Base-by-base conservation (phyloP, 2,797 vertebrate species). In the Lemur catta region DNA sequence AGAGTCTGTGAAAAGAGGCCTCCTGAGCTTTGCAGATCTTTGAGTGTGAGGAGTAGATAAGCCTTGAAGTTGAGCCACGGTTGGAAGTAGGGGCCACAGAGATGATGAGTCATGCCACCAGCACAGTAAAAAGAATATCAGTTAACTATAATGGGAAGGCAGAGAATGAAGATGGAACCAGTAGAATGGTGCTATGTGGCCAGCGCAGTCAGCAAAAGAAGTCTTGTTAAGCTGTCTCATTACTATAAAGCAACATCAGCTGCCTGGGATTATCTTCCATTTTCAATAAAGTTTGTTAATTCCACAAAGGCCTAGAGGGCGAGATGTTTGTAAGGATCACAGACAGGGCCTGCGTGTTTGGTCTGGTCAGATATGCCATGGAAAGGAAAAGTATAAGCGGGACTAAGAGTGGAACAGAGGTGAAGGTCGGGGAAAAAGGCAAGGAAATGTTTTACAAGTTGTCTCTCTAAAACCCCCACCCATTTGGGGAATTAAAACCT, bases 231-330 rank as follows among this genome's bases (percentile, higher is more conserved):
- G 6, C 26, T 12, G 24, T 55, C 80, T 41, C 80, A 0, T 61
- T 46, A 38, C 20, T 50, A 2, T 0, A 5, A 61, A 0, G 43
- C 4, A 38, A 0, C 26, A 30, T 35, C 69, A 52, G 7, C 17
- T 8, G 18, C 50, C 38, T 22, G 22, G 10, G 15, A 4, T 13
- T 3, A 63, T n/a, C 35, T 10, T 10, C 48, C 71, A 18, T 35
- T 55, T 86, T 61, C 80, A n/a, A 26, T 20, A 5, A 0, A 35
- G 17, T 28, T 55, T 79, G 13, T 55, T 35, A 46, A 20, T 75
- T 69, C 61, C 43, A 59, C 30, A 52, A 65, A 72, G 41, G 17
- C 41, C 43, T 33, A 57, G 57, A 28, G 50, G 28, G 30, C 24
- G 33, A 79, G 46, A 11, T 7, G 11, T 81, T 30, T 59, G 17